These are phyloP conservation scores for Setophaga petechia DNA, from an alignment of 2,113 vertebrate genomes.

Conservation along the genomic window DNA sequence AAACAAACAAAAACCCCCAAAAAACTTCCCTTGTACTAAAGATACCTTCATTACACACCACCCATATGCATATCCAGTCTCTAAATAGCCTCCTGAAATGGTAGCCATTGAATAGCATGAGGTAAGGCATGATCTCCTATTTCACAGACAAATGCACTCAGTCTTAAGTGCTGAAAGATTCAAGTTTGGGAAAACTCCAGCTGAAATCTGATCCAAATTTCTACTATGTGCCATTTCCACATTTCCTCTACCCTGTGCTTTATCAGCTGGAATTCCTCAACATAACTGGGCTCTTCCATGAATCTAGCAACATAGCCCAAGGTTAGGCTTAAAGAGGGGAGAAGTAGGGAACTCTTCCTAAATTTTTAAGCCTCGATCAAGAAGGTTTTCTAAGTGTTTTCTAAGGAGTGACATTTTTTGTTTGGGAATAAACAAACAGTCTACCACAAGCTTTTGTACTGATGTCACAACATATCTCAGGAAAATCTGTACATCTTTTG, in stretches of 20 bases:
- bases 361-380: not conserved
- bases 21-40: not conserved
- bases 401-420: not conserved
- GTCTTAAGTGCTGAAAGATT: not conserved
- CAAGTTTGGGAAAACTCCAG: not conserved
- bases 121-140: not conserved
- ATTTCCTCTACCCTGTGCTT: not conserved
- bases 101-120: rapidly evolving
- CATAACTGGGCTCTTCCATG: not conserved
- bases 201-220: not conserved
- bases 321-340: not conserved
- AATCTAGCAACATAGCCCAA: not conserved
- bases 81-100: not conserved
- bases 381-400: not conserved
- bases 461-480: not conserved
- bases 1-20: rapidly evolving
- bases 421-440: not conserved
- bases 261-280: not conserved
- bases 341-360: not conserved
- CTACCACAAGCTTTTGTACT: not conserved
- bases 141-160: not conserved
- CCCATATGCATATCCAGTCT: not conserved
- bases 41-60: not conserved
- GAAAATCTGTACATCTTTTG: not conserved
- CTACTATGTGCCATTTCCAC: not conserved